Evolutionary conservation across 2,888 invertebrate species (phyloP).

Genomic region (Adelphocoris suturalis): DNA sequence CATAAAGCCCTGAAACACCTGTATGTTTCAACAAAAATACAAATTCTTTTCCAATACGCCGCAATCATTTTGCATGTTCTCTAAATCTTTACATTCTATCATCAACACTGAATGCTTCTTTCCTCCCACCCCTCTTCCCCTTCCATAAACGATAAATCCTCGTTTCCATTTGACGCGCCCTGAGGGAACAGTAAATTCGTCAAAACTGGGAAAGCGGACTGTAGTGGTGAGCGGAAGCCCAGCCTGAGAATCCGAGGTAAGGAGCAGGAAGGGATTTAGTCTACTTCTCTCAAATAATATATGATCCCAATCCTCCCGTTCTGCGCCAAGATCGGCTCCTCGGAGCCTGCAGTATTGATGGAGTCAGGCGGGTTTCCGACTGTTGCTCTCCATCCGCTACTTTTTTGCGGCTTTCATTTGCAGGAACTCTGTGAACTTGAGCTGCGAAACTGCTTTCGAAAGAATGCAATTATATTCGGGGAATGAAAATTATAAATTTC

Average conservation of each 20-base stretch:
- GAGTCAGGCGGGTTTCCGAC: neutral
- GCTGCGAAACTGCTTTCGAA: too few relatives aligned
- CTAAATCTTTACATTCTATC: too few relatives aligned
- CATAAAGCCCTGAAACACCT: too few relatives aligned
- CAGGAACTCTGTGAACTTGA: neutral
- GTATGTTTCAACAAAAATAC: too few relatives aligned
- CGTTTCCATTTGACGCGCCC: neutral
- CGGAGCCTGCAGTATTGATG: conserved; percentile 1
- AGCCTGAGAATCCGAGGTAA: neutral
- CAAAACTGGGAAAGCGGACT: neutral
- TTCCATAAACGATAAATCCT: neutral
- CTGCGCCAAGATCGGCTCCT: neutral
- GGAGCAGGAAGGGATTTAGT: neutral
- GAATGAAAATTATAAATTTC: too few relatives aligned
- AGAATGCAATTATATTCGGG: too few relatives aligned
- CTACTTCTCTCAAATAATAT: neutral
- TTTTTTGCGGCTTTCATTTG: conserved; percentile 1
- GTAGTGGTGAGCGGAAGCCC: neutral
- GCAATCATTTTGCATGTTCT: too few relatives aligned
- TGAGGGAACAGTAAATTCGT: neutral
- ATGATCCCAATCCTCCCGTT: conserved; percentile 32
- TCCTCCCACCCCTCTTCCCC: neutral
- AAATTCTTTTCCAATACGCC: too few relatives aligned
- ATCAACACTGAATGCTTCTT: neutral
- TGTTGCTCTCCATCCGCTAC: neutral